A percentile compares a stretch with the other conserved stretches of the same genome.
Conservation (phyloP, 2,113 vertebrate genomes). For the Gila orcuttii region DNA sequence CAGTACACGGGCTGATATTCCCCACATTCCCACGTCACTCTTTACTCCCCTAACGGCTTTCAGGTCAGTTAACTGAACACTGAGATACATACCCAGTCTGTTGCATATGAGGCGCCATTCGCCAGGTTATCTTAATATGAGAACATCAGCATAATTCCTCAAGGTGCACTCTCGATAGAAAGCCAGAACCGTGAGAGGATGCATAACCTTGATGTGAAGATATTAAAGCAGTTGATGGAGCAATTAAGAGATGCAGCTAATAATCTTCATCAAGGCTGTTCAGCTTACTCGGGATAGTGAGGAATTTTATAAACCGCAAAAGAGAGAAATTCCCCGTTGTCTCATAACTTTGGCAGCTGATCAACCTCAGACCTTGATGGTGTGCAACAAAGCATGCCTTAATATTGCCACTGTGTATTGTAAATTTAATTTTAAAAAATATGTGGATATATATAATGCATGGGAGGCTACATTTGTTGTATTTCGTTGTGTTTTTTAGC, state of each 20-base stretch:
- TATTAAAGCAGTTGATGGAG: conserved; percentile 39
- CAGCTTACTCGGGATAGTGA: conserved; percentile 66
- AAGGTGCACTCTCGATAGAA: conserved; percentile 9
- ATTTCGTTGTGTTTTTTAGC: background rate
- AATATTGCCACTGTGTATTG: background rate
- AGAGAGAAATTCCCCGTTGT: conserved; percentile 45
- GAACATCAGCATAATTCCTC: background rate
- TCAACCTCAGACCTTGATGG: background rate
- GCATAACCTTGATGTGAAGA: conserved; percentile 35
- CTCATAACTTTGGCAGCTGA: conserved; percentile 14
- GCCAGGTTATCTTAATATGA: background rate
- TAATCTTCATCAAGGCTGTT: conserved; percentile 69
- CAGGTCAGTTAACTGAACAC: conserved; percentile 32
- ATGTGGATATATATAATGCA: background rate
- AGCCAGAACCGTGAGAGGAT: background rate
- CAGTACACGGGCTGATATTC: conserved; percentile 1
- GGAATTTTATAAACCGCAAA: conserved; percentile 57
- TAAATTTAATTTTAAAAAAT: background rate
- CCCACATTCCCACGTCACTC: background rate
- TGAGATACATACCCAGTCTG: conserved; percentile 33
- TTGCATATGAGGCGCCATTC: background rate
- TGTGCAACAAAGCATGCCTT: background rate
- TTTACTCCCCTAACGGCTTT: conserved; percentile 7
- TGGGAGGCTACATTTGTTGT: background rate
- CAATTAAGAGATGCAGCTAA: conserved; percentile 66